Evolutionary conservation across 1,140 invertebrate genomes (phyloP), one percentile per base, ranked within the genome.

Genomic region (Cylas formicarius): DNA sequence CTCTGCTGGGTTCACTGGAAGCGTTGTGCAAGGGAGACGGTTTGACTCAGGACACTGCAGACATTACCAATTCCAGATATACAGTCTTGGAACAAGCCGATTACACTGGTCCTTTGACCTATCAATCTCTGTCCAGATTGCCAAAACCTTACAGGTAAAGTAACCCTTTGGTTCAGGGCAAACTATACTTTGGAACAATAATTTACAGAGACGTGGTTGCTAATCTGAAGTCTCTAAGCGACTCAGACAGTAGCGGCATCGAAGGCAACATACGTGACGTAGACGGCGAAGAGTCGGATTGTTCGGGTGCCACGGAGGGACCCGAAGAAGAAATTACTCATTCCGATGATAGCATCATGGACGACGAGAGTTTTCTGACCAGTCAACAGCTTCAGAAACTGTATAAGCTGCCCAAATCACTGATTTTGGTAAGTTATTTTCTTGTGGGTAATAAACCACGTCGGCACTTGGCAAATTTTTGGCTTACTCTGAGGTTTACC

Each of bases 31-130:
- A 76, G 8, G 81, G 81, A 1, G 72, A 84, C 68, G 72, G 72
- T 0, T 67, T 87, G 51, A 73, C 70, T 58, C 72, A 77, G 45
- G 58, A 67, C 29, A 67, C 70, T 13, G 73, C 76, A 0, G 67
- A 75, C 10, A 75, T 78, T 19, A 82, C 90, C 6, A 81, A 90
- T 54, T 66, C 67, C 16, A 67, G 85, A 14, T 90, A 87, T 67
- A 72, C 75, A 3, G 74, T 77, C 38, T 62, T 90, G 4, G 77
- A 85, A 53, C 80, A 86, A 55, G 82, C 84, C 17, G 86, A 90
- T 67, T 90, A 90, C 60, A 80, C 77, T 23, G 86, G 86, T 4
- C 85, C 86, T 2, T 57, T 89, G 9, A 89, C 86, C 20, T 90
- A 90, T 60, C 82, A 87, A 55, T 84, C 81, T n/a, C 76, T 88